Conservation (phyloP, 2,113 vertebrate genomes). For the Nesoenas mayeri region DNA sequence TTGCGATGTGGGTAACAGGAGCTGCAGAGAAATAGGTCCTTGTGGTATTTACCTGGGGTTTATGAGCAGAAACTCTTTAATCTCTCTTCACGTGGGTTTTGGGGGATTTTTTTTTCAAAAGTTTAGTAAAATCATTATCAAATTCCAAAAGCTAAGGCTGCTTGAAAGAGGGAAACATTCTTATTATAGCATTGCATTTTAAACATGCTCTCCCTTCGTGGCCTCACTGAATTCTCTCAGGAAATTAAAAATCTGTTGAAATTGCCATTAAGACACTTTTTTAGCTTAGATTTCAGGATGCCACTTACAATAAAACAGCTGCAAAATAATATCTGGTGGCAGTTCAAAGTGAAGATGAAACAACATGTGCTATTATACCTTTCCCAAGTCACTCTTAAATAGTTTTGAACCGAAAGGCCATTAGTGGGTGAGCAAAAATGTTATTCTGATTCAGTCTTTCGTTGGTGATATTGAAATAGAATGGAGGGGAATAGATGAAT, state of each 20-base stretch:
- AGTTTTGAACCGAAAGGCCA: not conserved
- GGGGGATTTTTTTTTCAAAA: not conserved
- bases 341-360: slow-evolving; percentile 26
- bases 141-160: not conserved
- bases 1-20: not conserved
- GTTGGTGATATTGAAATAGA: not conserved
- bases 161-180: not conserved
- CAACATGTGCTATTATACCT: not conserved
- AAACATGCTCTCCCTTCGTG: not conserved
- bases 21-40: not conserved
- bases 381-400: slow-evolving; percentile 5
- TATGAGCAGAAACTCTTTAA: not conserved
- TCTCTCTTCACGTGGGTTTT: not conserved
- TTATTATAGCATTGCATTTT: not conserved
- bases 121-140: not conserved
- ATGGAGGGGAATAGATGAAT: not conserved
- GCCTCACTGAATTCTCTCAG: not conserved
- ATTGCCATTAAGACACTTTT: slow-evolving; percentile 11
- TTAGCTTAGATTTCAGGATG: slow-evolving; percentile 31
- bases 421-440: not conserved
- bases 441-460: not conserved
- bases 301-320: slow-evolving; percentile 41
- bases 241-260: slow-evolving; percentile 63
- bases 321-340: slow-evolving; percentile 42
- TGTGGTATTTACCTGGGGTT: not conserved